These are phyloP conservation scores for Ceratothoa steindachneri DNA, from an alignment of 2,888 invertebrate genomes.

Conservation along the genomic window DNA sequence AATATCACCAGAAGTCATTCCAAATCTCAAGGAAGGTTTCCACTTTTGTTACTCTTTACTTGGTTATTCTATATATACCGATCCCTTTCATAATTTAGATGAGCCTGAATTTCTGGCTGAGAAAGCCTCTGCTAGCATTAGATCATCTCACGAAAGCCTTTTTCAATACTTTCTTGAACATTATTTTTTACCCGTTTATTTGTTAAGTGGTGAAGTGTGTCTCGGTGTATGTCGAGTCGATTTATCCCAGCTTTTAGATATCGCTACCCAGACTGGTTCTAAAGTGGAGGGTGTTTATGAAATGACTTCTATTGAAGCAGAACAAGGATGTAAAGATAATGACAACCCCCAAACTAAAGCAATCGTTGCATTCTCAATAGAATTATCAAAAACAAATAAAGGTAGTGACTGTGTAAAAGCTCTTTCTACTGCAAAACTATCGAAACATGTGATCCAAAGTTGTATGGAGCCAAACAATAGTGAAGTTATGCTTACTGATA, in stretches of 20 bases:
- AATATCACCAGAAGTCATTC: constrained; percentile 17
- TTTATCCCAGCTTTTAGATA: background rate
- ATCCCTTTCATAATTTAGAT: constrained; percentile 26
- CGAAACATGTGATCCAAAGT: background rate
- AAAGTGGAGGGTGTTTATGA: background rate
- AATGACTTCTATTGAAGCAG: background rate
- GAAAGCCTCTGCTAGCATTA: constrained; percentile 20
- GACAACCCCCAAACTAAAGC: background rate
- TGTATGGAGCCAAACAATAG: background rate
- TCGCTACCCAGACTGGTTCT: background rate
- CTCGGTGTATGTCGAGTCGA: background rate
- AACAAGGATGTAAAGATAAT: background rate
- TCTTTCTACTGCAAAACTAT: background rate
- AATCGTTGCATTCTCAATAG: background rate
- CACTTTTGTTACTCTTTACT: constrained; percentile 35
- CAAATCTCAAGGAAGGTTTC: background rate
- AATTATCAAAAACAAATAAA: background rate
- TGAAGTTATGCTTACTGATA: background rate
- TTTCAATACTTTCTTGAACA: constrained; percentile 21
- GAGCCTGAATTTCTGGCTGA: constrained; percentile 30
- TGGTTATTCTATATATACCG: constrained; percentile 23
- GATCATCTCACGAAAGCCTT: constrained; percentile 19
- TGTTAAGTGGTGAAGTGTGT: background rate
- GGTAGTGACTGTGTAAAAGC: background rate
- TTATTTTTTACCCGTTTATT: background rate